Percentiles rank a stretch among this genome's conserved stretches.
Conservation (phyloP, 2,113 vertebrate genomes). For the Myotis yumanensis region DNA sequence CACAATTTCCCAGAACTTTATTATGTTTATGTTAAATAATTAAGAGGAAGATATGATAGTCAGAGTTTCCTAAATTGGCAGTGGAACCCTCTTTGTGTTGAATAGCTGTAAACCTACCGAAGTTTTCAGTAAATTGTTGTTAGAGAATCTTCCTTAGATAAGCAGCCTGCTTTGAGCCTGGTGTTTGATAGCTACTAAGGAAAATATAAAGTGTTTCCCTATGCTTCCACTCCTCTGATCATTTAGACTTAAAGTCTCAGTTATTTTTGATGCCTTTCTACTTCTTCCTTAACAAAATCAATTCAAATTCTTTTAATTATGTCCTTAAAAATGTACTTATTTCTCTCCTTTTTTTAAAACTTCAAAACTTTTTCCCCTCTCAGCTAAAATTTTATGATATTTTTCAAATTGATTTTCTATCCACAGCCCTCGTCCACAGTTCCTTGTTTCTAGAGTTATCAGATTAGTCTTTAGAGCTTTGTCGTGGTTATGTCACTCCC, state of each 20-base stretch:
- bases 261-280: not conserved
- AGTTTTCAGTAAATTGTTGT: not conserved
- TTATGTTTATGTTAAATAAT: slow-evolving; percentile 47
- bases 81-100: not conserved
- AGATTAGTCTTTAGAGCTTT: not conserved
- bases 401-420: not conserved
- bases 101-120: slow-evolving; percentile 28
- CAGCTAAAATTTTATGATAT: not conserved
- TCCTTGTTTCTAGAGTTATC: not conserved
- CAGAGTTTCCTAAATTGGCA: slow-evolving; percentile 44
- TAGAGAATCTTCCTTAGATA: not conserved
- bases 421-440: not conserved
- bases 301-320: slow-evolving; percentile 19
- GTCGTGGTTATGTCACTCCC: not conserved
- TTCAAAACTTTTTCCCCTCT: not conserved
- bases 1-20: not conserved
- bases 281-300: slow-evolving; percentile 23
- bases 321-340: not conserved
- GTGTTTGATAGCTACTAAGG: not conserved
- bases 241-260: not conserved
- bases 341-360: not conserved
- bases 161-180: not conserved
- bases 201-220: not conserved
- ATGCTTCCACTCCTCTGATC: not conserved
- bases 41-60: slow-evolving; percentile 23